Evolutionary conservation across 2,888 invertebrate genomes (phyloP), one percentile per base, ranked within the genome.

Genomic region (Dryomyza anilis): DNA sequence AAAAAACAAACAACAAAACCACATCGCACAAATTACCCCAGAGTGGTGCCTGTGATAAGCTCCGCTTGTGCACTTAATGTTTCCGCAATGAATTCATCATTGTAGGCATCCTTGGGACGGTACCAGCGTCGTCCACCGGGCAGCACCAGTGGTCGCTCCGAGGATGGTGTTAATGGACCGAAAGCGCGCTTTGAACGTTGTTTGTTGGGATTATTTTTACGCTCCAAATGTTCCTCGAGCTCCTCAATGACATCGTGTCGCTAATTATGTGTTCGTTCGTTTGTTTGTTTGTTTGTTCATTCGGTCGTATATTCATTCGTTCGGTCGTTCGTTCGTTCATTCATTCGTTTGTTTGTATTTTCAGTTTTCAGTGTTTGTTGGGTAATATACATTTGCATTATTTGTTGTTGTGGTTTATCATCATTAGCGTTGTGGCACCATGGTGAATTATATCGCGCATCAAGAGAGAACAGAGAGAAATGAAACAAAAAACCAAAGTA

Each of bases 61-160:
- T 95, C 94, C 1, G 94, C 90, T 81, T 95, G 95, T 6, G 91
- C 89, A 65, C 91, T 89, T 70, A 96, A 85, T 1, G 93, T 91
- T 78, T 95, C 92, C 19, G 92, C 91, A 65, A 97, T 93, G 84
- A 92, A 91, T 76, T 93, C 91, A 72, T 96, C 95, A 69, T 94
- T 91, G 86, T 93, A 95, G 48, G 94, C 91, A 76, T 94, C 94
- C 76, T 93, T 90, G 3, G 95, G 93, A 56, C 91, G 88, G 74
- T 89, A 86, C 93, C 93, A 93, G 76, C 87, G 87, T 45, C 92
- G 86, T 6, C 93, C 93, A 25, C 92, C 92, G 12, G 93, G 92
- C 59, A 93, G 85, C 59, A 92, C 88, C 48, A 93, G 83, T 7
- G 93, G 91, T 64, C 91, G 85, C 72, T 89, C 88, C 73, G 89